Evolutionary conservation across 1,140 invertebrate genomes (phyloP).

Genomic region (Mizuhopecten yessoensis): DNA sequence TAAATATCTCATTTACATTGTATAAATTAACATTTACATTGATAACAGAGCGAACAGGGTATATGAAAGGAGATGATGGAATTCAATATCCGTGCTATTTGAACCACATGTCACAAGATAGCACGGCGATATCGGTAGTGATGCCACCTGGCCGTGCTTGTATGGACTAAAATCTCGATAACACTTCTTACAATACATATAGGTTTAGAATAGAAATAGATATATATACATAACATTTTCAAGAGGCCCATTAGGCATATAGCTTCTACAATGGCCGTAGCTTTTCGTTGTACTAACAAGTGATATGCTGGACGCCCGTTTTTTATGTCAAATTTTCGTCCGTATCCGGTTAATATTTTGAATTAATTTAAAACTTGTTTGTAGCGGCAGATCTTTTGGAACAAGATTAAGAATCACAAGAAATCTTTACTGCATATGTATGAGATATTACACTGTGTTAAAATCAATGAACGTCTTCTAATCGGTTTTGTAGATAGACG

Average conservation of each 20-base stretch:
- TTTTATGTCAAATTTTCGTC: background rate
- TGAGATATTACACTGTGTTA: background rate
- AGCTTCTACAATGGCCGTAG: no score
- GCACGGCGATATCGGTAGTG: background rate
- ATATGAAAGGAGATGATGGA: background rate
- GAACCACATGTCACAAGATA: conserved; percentile 7
- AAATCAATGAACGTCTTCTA: background rate
- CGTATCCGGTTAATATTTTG: no score
- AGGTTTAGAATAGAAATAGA: background rate
- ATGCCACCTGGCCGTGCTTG: background rate
- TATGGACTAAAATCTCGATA: background rate
- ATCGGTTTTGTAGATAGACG: no score
- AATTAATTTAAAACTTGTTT: background rate
- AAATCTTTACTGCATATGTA: no score
- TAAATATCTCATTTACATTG: conserved; percentile 35
- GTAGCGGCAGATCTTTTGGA: background rate
- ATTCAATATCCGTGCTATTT: background rate
- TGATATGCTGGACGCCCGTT: background rate
- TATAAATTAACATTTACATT: background rate
- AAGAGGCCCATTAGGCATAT: background rate
- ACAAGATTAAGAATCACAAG: no score
- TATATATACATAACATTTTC: no score
- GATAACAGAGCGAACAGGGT: background rate
- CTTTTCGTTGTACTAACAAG: background rate
- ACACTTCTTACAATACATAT: background rate